Evolutionary conservation across 2,888 invertebrate species (phyloP).

Genomic region (Dimorphilus gyrociliatus): DNA sequence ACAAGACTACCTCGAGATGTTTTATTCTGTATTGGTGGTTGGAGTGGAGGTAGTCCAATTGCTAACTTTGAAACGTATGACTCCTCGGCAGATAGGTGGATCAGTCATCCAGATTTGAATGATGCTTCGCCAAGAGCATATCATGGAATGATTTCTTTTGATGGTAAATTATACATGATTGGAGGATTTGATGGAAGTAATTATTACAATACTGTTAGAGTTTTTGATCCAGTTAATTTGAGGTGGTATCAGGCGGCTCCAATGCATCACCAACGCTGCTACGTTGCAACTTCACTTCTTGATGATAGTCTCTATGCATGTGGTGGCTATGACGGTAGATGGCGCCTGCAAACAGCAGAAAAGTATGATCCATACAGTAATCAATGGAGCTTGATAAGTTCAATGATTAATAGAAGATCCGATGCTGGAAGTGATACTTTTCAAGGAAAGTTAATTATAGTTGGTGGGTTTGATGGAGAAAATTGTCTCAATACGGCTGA

Average conservation of each 20-base stretch:
- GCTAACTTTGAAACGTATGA: constrained; percentile 39
- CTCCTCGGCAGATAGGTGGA: constrained; percentile 51
- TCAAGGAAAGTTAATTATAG: constrained; percentile 53
- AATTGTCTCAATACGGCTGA: constrained; percentile 59
- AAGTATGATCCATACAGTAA: constrained; percentile 64
- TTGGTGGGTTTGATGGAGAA: constrained; percentile 64
- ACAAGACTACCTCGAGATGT: constrained; percentile 68
- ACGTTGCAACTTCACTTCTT: constrained; percentile 47
- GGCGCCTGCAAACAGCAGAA: constrained; percentile 69
- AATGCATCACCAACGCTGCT: constrained; percentile 40
- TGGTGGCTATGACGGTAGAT: constrained; percentile 44
- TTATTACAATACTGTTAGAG: constrained; percentile 36
- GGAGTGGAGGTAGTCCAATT: constrained; percentile 52
- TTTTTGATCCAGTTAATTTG: constrained; percentile 25
- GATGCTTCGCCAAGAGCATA: constrained; percentile 58
- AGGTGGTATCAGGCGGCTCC: constrained; percentile 37
- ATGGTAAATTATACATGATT: constrained; percentile 36
- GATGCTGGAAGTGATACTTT: constrained; percentile 59
- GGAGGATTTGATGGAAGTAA: constrained; percentile 40
- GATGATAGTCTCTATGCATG: constrained; percentile 34
- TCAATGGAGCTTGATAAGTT: constrained; percentile 60
- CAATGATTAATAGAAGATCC: constrained; percentile 58
- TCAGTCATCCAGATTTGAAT: constrained; percentile 45
- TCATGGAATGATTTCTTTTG: constrained; percentile 47
- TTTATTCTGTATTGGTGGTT: constrained; percentile 65